Percentiles rank a stretch among this genome's conserved stretches.
phyloP scores from a whole-genome alignment of 2,113 vertebrate genomes.

The Narcine bancroftii region DNA sequence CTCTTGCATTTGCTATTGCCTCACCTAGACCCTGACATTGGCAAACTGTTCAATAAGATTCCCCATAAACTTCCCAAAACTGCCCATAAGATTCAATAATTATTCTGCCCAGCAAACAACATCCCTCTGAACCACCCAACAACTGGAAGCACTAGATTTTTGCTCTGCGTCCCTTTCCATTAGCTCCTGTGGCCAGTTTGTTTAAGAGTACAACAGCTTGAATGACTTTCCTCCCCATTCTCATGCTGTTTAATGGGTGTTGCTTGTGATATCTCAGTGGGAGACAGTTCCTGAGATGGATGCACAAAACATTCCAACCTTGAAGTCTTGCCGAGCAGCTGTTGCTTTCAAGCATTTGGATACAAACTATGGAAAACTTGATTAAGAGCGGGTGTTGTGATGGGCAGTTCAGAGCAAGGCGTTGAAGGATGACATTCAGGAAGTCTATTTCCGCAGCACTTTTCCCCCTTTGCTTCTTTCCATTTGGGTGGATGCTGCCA shows the following conservation, averaged over 20 bases:
- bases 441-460: neutral
- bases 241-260: slow-evolving; percentile 4
- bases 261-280: slow-evolving; percentile 4
- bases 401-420: neutral
- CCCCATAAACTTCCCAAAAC: too few relatives aligned
- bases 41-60: neutral
- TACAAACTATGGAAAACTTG: slow-evolving; percentile 7
- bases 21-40: neutral
- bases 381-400: neutral
- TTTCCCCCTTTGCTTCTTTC: neutral
- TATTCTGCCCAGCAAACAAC: neutral
- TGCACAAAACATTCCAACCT: slow-evolving; percentile 20
- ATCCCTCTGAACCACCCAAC: neutral
- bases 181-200: neutral
- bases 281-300: neutral
- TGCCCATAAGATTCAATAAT: too few relatives aligned
- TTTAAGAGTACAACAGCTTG: neutral
- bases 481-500: neutral
- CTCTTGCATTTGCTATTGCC: too few relatives aligned
- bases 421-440: neutral
- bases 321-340: slow-evolving; percentile 30
- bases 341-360: neutral
- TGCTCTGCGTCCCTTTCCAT: neutral
- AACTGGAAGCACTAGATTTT: neutral
- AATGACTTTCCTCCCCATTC: neutral